phyloP scores from a whole-genome alignment of 1,140 invertebrate genomes.

The Agrypnia vestita region DNA sequence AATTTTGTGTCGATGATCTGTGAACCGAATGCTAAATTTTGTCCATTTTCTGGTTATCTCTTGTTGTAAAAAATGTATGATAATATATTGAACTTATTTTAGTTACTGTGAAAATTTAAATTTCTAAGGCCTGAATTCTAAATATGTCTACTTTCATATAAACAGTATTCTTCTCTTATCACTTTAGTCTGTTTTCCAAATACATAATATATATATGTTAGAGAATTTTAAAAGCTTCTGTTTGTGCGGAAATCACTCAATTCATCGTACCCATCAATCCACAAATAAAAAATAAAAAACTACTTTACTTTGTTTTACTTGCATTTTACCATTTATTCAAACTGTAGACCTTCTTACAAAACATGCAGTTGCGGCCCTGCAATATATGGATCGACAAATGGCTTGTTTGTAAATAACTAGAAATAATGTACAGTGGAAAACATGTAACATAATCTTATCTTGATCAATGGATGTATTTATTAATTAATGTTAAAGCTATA shows the following conservation, averaged over 20 bases:
- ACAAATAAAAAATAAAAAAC: constrained; percentile 33
- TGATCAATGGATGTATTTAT: too few species aligned
- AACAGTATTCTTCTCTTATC: constrained; percentile 9
- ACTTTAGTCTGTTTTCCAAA: constrained; percentile 15
- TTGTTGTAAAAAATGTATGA: constrained; percentile 35
- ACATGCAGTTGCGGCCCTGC: too few species aligned
- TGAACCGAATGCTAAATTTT: too few species aligned
- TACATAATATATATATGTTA: constrained; percentile 14
- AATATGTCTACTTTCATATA: constrained; percentile 28
- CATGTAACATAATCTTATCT: too few species aligned
- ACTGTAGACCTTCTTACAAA: too few species aligned
- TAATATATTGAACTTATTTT: constrained; percentile 35
- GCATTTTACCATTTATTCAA: too few species aligned
- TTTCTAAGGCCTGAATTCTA: constrained; percentile 5
- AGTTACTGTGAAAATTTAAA: constrained; percentile 3
- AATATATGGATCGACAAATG: too few species aligned
- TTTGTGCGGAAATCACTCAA: constrained; percentile 32
- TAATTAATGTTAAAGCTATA: too few species aligned
- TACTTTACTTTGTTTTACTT: neutral
- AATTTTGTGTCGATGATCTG: too few species aligned
- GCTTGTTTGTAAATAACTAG: too few species aligned
- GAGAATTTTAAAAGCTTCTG: constrained; percentile 14
- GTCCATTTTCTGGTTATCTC: constrained; percentile 16
- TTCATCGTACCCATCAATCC: constrained; percentile 36
- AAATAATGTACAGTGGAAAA: too few species aligned